These are phyloP conservation scores for Tringa solitaria DNA, from an alignment of 2,113 vertebrate species.

Conservation along the genomic window DNA sequence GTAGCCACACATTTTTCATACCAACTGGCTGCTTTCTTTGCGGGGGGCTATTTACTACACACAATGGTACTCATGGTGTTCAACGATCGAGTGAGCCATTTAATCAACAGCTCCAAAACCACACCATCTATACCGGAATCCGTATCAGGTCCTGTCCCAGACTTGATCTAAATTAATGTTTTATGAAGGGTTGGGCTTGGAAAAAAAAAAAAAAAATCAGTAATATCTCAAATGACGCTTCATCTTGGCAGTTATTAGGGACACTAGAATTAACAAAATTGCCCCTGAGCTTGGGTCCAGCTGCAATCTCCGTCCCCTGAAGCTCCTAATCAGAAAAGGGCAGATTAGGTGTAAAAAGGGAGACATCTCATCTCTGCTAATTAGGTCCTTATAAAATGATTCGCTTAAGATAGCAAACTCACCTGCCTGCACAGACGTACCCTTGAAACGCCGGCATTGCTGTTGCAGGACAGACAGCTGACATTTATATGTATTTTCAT, in stretches of 20 bases:
- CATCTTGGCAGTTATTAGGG: background rate
- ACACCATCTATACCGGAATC: background rate
- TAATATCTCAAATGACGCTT: background rate
- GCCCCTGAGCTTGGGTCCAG: too few species aligned
- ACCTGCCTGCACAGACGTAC: background rate
- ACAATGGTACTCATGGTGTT: fast-evolving
- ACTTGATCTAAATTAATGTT: background rate
- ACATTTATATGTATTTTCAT: background rate
- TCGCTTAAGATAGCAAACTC: background rate
- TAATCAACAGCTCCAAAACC: background rate
- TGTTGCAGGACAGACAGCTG: background rate
- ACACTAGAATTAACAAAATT: fast-evolving
- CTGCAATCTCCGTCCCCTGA: background rate
- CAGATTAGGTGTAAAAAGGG: background rate
- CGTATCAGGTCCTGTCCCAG: background rate
- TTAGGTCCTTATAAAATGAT: background rate
- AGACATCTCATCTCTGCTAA: background rate
- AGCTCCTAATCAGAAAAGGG: background rate
- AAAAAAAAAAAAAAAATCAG: background rate
- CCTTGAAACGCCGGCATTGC: background rate
- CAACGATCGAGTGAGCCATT: fast-evolving
- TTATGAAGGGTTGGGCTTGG: background rate
- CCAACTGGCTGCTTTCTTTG: background rate
- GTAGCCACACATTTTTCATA: fast-evolving
- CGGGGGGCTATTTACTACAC: background rate